Evolutionary conservation across 30 jellyfish, hydroid and myxozoan genomes (phyloP).

Genomic region (Turritopsis rubra): DNA sequence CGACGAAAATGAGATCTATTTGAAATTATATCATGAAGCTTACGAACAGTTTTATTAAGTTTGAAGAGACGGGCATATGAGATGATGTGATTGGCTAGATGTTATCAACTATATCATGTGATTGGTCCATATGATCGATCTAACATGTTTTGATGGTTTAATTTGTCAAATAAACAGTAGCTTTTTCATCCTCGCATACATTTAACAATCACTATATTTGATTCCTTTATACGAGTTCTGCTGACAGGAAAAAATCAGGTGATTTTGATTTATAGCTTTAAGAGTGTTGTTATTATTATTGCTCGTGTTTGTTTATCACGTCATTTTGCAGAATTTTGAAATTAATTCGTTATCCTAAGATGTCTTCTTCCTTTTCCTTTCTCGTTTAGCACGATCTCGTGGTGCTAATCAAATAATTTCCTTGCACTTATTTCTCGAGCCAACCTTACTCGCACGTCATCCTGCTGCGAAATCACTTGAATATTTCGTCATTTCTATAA

Average conservation of each 20-base stretch:
- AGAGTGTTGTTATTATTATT: too few species aligned
- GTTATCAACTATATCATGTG: too few species aligned
- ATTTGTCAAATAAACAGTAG: too few species aligned
- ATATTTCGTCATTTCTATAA: too few species aligned
- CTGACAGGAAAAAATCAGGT: neutral
- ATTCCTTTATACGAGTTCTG: neutral
- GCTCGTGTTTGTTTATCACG: neutral
- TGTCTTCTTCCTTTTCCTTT: neutral
- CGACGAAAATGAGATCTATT: conserved; percentile 77
- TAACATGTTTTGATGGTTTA: too few species aligned
- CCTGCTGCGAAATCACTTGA: too few species aligned
- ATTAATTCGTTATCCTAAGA: neutral
- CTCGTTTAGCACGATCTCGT: neutral
- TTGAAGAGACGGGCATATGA: neutral
- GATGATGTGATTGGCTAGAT: neutral
- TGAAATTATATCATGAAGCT: conserved; percentile 64
- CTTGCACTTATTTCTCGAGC: neutral
- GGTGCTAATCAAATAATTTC: neutral
- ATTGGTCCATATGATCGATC: too few species aligned
- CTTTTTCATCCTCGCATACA: too few species aligned
- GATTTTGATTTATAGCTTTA: neutral
- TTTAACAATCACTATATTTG: too few species aligned
- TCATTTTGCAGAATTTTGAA: neutral
- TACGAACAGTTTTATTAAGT: conserved; percentile 57
- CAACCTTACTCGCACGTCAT: neutral